Base-by-base conservation (phyloP, 1,140 invertebrate species). In the Subanguina moxae region DNA sequence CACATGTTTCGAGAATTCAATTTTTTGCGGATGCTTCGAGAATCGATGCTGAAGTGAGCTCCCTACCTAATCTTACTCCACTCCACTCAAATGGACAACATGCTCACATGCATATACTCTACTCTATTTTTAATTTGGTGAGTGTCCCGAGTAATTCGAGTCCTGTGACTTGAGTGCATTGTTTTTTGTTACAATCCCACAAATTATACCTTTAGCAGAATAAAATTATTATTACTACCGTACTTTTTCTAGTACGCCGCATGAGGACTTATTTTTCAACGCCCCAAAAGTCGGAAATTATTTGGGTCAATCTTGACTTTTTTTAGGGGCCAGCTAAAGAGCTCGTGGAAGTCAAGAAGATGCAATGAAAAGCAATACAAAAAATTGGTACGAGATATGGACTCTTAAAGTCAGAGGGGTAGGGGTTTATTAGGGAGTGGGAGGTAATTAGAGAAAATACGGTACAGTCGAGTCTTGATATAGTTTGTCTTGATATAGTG, bases 31-130 rank as follows among this genome's bases (percentile, higher is more conserved):
- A 82, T 38, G 61, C 65, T 23, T 70, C 76, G 3, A 57, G 78
- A n/a, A 70, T 81, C 23, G 72, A 82, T 52, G 52, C 65, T 15
- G 81, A 75, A 21, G 32, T 75, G 59, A 63, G 23, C 9, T 48
- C 58, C 15, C 25, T 76, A 25, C 32, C 73, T 3, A 81, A 80
- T 69, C 56, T 80, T 30, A 59, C 46, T 42, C 67, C 73, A 8
- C 74, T 73, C 46, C 65, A 57, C 27, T 30, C 65, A 1, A 77
- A 76, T 46, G 62, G 17, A 30, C 80, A 80, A 57, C 75, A 68
- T 45, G 65, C 73, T 17, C 80, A 82, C 62, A 64, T 79, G 11
- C 78, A 80, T 58, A 70, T 80, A 42, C 64, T 80, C n/a, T 74
- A 80, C 46, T 43, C 72, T 1, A 77, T 80, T 58, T 75, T 75